phyloP scores from a whole-genome alignment of 2,888 invertebrate species.

The Baccha elongata region DNA sequence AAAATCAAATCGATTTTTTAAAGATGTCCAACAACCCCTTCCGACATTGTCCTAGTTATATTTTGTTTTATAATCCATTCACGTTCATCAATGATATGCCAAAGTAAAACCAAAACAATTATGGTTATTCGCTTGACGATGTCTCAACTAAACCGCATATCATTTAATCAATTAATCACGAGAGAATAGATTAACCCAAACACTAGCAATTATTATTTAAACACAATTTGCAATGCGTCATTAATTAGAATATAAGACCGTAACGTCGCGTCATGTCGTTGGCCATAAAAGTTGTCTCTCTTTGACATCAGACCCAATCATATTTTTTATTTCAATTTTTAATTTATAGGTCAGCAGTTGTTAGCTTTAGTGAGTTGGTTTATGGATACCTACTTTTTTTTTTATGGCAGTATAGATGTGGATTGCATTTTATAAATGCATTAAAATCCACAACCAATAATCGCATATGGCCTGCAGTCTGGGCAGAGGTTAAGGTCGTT shows the following conservation, averaged over 20 bases:
- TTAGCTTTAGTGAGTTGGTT: conserved; percentile 4
- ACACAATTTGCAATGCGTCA: conserved; percentile 38
- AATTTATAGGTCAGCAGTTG: conserved; percentile 46
- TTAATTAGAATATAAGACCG: conserved; percentile 55
- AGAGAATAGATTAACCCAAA: too few species aligned
- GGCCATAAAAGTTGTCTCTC: too few species aligned
- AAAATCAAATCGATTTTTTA: too few species aligned
- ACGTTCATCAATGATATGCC: conserved; percentile 1
- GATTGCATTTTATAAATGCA: conserved; percentile 21
- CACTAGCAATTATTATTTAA: too few species aligned
- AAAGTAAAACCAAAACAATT: conserved; percentile 15
- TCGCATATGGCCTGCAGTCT: too few species aligned
- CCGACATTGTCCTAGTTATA: too few species aligned
- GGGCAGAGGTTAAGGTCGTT: too few species aligned
- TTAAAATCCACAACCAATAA: conserved; percentile 14
- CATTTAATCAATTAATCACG: conserved; percentile 61
- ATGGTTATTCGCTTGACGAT: conserved; percentile 1
- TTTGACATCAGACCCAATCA: too few species aligned
- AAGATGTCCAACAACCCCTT: too few species aligned
- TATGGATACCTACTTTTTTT: too few species aligned
- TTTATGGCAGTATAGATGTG: not conserved
- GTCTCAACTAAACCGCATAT: conserved; percentile 44
- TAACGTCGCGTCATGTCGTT: too few species aligned
- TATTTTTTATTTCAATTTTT: too few species aligned
- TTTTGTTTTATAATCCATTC: conserved; percentile 4